phyloP scores from a whole-genome alignment of 2,888 invertebrate genomes.

The Mythimna impura region DNA sequence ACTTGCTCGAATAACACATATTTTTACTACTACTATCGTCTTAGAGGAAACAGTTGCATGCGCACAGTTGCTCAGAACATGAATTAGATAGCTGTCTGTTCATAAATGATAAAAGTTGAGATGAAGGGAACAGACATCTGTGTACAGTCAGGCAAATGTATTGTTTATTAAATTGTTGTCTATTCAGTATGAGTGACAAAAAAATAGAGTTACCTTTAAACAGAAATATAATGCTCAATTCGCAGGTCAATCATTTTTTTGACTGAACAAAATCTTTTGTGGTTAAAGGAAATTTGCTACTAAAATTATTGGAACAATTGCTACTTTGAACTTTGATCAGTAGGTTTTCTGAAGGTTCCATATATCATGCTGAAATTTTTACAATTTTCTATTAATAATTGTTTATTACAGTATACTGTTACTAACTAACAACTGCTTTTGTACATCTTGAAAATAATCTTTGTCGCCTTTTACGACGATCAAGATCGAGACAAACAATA shows the following conservation, averaged over 20 bases:
- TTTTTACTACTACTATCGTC: constrained; percentile 23
- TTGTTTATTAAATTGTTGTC: neutral
- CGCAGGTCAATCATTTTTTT: too few relatives aligned
- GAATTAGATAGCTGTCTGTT: neutral
- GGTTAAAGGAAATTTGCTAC: too few relatives aligned
- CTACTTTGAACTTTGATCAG: too few relatives aligned
- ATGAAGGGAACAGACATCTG: neutral
- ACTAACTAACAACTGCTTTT: too few relatives aligned
- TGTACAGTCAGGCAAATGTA: neutral
- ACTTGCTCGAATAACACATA: constrained; percentile 32
- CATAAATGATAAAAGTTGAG: constrained; percentile 25
- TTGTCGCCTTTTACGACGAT: neutral
- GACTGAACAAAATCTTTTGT: too few relatives aligned
- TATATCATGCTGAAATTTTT: too few relatives aligned
- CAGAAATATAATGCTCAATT: neutral
- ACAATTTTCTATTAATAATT: too few relatives aligned
- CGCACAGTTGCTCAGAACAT: constrained; percentile 3
- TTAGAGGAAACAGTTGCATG: constrained; percentile 4
- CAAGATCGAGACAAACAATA: constrained; percentile 12
- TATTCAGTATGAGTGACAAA: neutral
- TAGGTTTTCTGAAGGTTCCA: too few relatives aligned
- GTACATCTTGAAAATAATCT: neutral
- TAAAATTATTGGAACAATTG: too few relatives aligned
- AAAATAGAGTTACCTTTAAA: too few relatives aligned
- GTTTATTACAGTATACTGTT: too few relatives aligned